Conservation (phyloP, 2,797 vertebrate species). For the Halcyon badia region DNA sequence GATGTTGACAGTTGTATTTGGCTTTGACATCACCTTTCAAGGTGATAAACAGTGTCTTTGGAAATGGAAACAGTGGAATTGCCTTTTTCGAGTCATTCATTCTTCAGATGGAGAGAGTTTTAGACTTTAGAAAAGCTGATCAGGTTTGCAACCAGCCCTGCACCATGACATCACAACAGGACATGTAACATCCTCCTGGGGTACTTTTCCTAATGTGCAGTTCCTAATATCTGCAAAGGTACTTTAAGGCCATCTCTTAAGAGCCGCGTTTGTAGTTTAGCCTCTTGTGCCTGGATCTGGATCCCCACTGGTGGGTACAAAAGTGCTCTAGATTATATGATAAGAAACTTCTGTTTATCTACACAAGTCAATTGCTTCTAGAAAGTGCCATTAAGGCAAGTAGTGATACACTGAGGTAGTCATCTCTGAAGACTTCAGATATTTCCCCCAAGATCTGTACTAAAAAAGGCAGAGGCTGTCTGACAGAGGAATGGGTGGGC, state of each 20-base stretch:
- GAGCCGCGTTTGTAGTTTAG: not conserved
- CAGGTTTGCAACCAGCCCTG: not conserved
- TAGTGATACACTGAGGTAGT: not conserved
- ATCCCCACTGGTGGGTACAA: not conserved
- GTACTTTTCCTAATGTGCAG: not conserved
- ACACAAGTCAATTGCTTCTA: not conserved
- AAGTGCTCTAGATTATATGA: not conserved
- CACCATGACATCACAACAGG: not conserved
- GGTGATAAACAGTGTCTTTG: not conserved
- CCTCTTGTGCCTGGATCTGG: not conserved
- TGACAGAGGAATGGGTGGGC: not conserved
- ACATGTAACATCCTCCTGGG: not conserved
- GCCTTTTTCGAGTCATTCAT: not conserved
- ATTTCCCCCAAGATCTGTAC: not conserved
- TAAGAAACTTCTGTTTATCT: not conserved
- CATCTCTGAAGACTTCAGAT: not conserved
- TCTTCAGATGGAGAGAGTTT: not conserved
- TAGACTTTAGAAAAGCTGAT: not conserved
- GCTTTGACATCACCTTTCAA: not conserved
- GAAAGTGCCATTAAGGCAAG: not conserved
- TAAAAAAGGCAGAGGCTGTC: not conserved
- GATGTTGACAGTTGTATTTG: not conserved
- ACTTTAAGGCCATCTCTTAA: not conserved
- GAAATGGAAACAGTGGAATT: not conserved
- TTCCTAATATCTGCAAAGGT: not conserved